Conservation (phyloP, 2,888 invertebrate species). For the Diadegma fenestrale region DNA sequence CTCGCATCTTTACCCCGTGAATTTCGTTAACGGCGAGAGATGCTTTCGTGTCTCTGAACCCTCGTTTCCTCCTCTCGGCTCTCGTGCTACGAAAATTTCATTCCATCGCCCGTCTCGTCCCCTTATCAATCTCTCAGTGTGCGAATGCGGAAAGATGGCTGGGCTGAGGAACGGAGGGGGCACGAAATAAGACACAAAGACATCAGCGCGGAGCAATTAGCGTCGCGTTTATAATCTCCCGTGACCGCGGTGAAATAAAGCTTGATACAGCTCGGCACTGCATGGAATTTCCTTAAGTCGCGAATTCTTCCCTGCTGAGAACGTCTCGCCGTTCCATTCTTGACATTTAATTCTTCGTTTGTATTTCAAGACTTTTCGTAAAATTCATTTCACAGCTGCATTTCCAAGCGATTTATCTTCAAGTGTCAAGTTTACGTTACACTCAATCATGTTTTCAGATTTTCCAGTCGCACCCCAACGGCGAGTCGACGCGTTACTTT, state of each 20-base stretch:
- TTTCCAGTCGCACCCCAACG: not conserved
- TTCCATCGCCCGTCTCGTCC: slow-evolving; percentile 49
- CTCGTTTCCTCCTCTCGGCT: slow-evolving; percentile 39
- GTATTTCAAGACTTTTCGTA: not conserved
- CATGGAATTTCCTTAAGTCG: not conserved
- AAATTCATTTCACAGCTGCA: not conserved
- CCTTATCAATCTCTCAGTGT: slow-evolving; percentile 61
- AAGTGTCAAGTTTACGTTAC: not conserved
- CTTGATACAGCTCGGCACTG: slow-evolving; percentile 15
- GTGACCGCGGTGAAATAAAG: slow-evolving; percentile 33
- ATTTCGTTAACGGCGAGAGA: slow-evolving; percentile 77
- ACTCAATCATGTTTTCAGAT: not conserved
- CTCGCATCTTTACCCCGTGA: slow-evolving; percentile 75
- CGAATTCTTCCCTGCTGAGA: not conserved
- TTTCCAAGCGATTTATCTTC: not conserved
- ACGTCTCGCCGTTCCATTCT: not conserved
- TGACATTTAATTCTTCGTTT: not conserved
- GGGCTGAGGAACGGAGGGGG: not conserved
- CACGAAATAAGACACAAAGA: slow-evolving; percentile 29
- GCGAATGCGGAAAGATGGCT: not conserved
- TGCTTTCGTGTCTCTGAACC: slow-evolving; percentile 66
- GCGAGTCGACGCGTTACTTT: not conserved
- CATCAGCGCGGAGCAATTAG: slow-evolving; percentile 60
- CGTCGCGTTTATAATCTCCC: slow-evolving; percentile 58
- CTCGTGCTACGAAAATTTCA: slow-evolving; percentile 31